Evolutionary conservation across 2,113 vertebrate species (phyloP).

Genomic region (Rousettus leschenaultii): DNA sequence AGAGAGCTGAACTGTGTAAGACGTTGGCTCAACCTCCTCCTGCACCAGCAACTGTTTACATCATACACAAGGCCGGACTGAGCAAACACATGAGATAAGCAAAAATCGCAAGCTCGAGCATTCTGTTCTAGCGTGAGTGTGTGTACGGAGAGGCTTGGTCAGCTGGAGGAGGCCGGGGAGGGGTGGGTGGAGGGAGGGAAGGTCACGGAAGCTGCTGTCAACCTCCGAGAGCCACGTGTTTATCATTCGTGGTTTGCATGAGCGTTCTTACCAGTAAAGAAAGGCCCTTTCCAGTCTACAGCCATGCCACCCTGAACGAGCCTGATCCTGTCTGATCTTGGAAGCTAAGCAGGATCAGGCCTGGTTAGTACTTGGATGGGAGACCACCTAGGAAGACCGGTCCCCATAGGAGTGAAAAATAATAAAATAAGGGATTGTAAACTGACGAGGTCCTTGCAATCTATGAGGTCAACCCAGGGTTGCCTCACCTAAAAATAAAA

Average conservation of each 20-base stretch:
- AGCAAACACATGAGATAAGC: background rate
- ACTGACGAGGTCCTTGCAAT: too few relatives aligned
- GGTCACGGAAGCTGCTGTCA: background rate
- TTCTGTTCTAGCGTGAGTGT: background rate
- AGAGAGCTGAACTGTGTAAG: background rate
- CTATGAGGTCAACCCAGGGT: too few relatives aligned
- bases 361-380: too few relatives aligned
- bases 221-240: background rate
- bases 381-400: too few relatives aligned
- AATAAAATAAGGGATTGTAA: too few relatives aligned
- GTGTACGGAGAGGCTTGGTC: background rate
- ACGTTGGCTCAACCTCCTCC: background rate
- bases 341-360: too few relatives aligned
- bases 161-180: background rate
- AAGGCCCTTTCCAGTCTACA: background rate
- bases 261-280: background rate
- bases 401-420: too few relatives aligned
- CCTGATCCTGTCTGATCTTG: too few relatives aligned
- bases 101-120: background rate
- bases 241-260: conserved; percentile 27
- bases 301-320: too few relatives aligned
- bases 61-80: background rate
- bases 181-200: background rate
- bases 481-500: too few relatives aligned
- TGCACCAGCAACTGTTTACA: background rate